These are phyloP conservation scores for Felis chaus DNA, from an alignment of 2,113 vertebrate species.

Conservation along the genomic window DNA sequence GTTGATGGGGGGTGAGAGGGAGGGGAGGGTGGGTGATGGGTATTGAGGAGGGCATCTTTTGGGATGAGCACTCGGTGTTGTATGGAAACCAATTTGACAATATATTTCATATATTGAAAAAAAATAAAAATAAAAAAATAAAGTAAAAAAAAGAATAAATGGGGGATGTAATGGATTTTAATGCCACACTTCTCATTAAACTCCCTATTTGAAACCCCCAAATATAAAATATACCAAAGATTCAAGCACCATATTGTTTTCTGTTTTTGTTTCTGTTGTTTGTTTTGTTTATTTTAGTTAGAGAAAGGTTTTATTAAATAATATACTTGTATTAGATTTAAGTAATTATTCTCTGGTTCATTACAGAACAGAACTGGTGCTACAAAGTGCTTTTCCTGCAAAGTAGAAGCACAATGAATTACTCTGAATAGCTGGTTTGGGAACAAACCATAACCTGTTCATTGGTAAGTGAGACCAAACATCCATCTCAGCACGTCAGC, in stretches of 20 bases:
- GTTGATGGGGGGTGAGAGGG: no score
- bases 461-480: neutral
- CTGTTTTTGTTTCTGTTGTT: neutral
- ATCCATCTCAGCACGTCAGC: neutral
- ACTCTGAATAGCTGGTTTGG: neutral
- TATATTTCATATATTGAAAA: no score
- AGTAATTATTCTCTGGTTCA: neutral
- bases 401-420: neutral
- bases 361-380: neutral
- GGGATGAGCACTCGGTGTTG: no score
- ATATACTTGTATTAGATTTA: neutral
- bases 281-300: neutral
- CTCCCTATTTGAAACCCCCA: neutral
- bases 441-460: neutral
- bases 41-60: no score
- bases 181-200: neutral
- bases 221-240: neutral
- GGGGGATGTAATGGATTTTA: accelerated
- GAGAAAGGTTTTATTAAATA: neutral
- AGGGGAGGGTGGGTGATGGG: no score
- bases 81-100: no score
- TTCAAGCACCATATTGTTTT: neutral
- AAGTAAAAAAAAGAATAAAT: neutral
- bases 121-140: no score
- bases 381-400: neutral